Base-by-base conservation (phyloP, 2,888 invertebrate genomes). In the Stramonita haemastoma region DNA sequence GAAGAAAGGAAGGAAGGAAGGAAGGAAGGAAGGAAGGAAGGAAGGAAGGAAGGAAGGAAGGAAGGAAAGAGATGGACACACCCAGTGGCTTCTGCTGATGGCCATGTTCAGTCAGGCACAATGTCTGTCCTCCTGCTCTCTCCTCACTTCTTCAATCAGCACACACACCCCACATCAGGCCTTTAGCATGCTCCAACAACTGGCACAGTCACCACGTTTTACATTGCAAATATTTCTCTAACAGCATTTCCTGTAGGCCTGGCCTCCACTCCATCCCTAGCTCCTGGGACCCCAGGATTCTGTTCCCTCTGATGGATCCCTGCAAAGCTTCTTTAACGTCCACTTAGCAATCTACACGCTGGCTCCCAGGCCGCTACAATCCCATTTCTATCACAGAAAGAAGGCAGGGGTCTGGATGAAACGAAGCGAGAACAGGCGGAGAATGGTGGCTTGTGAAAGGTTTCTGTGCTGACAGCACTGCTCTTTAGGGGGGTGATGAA, bases 301-400 rank as follows among this genome's bases (percentile, higher is more conserved):
- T 86, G 66, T 66, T 29, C 60, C 36, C 1, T 73, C 46, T 87
- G 73, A 87, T 87, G 87, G 87, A n/a, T n/a, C n/a, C 87, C 34
- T 87, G 87, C 73, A 87, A 73, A 70, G 73, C 73, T 73, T n/a
- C 73, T 87, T 87, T 73, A 87, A 87, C 73, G 87, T 46, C 87
- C 87, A 87, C 87, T 87, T 87, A 87, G 87, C 87, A 70, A 87
- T 87, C 70, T 73, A 73, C 87, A 70, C 73, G 70, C 87, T 46
- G 87, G 36, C 73, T 15, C 66, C 70, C 70, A 32, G 29, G 34
- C 26, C n/a, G 73, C 46, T 87, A 13, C 46, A 87, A 73, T 87
- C 70, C 46, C 87, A 87, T 87, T 87, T 73, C 87, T 73, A 87
- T 87, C n/a, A 87, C 73, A 87, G 73, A 46, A 73, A 66, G 60